Percentiles rank a stretch among this genome's conserved stretches.
These are phyloP conservation scores for Hirtodrosophila trivittata DNA, from an alignment of 2,888 invertebrate species.

Conservation along the genomic window DNA sequence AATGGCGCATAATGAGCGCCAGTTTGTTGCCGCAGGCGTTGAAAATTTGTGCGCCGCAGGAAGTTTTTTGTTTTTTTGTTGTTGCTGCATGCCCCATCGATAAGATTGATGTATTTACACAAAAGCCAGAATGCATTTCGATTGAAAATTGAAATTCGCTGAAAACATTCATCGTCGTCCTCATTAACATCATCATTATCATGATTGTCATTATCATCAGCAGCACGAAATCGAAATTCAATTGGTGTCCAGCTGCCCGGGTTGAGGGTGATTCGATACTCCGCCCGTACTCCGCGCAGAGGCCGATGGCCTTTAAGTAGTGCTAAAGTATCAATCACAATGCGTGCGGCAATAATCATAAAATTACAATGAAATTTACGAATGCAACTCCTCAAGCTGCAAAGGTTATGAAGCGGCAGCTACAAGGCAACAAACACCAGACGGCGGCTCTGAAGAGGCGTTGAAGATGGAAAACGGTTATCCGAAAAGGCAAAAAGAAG, in stretches of 20 bases:
- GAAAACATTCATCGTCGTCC: constrained; percentile 38
- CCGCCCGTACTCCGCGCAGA: not conserved
- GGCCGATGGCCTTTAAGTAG: constrained; percentile 66
- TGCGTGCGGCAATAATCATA: constrained; percentile 77
- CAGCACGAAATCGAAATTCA: constrained; percentile 47
- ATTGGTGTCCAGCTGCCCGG: constrained; percentile 24
- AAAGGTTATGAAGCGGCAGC: constrained; percentile 7
- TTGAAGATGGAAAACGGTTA: constrained; percentile 51
- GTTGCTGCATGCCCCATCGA: constrained; percentile 1
- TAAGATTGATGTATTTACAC: constrained; percentile 70
- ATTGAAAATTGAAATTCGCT: constrained; percentile 65
- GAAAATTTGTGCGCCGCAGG: constrained; percentile 55
- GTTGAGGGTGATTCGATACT: constrained; percentile 26
- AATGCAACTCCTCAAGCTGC: constrained; percentile 49
- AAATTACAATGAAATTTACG: constrained; percentile 76
- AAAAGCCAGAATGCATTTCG: constrained; percentile 59
- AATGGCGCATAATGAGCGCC: constrained; percentile 66
- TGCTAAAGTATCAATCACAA: constrained; percentile 78
- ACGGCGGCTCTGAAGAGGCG: constrained; percentile 52
- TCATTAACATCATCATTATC: constrained; percentile 10
- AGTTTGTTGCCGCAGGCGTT: constrained; percentile 56
- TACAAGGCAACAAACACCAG: constrained; percentile 37
- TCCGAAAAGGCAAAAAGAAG: constrained; percentile 44
- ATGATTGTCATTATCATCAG: constrained; percentile 2
- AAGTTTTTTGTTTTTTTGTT: constrained; percentile 37